Percentiles rank a stretch among this genome's conserved stretches.
These are phyloP conservation scores for Porites lobata DNA, from an alignment of 92 coral and sea anemone genomes.

Conservation along the genomic window DNA sequence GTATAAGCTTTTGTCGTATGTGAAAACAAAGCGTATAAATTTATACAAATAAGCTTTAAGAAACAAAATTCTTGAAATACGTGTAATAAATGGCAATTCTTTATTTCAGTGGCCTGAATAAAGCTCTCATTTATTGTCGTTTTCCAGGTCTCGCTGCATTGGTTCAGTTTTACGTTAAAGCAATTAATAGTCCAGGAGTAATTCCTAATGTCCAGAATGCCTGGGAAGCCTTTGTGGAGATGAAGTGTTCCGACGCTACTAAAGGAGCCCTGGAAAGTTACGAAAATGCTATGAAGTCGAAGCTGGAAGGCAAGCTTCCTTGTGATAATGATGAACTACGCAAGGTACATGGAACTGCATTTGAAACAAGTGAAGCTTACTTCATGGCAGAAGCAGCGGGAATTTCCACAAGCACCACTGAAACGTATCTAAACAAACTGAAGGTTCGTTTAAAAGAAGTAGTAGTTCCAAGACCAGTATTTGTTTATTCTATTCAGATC, in stretches of 20 bases:
- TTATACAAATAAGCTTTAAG: no score
- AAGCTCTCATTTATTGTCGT: background rate
- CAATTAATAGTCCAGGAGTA: constrained; percentile 79
- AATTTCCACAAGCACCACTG: constrained; percentile 52
- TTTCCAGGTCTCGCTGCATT: constrained; percentile 69
- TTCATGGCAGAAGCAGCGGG: constrained; percentile 56
- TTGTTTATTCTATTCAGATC: no score
- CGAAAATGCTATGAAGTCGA: constrained; percentile 28
- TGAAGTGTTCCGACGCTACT: constrained; percentile 47
- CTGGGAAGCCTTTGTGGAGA: constrained; percentile 74
- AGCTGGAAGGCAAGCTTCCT: constrained; percentile 52
- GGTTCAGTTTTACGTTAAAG: constrained; percentile 73
- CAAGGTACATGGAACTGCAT: constrained; percentile 41
- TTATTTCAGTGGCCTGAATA: no score
- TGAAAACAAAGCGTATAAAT: no score
- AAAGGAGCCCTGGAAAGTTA: constrained; percentile 48
- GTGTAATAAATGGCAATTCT: no score
- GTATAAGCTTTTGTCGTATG: no score
- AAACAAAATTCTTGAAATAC: no score
- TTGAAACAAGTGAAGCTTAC: constrained; percentile 33
- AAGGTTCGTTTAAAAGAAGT: constrained; percentile 24
- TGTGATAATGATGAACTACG: constrained; percentile 53
- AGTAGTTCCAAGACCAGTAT: background rate
- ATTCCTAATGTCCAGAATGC: constrained; percentile 79
- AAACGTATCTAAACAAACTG: constrained; percentile 57